Evolutionary conservation across 2,113 vertebrate genomes (phyloP).

Genomic region (Ictalurus furcatus): DNA sequence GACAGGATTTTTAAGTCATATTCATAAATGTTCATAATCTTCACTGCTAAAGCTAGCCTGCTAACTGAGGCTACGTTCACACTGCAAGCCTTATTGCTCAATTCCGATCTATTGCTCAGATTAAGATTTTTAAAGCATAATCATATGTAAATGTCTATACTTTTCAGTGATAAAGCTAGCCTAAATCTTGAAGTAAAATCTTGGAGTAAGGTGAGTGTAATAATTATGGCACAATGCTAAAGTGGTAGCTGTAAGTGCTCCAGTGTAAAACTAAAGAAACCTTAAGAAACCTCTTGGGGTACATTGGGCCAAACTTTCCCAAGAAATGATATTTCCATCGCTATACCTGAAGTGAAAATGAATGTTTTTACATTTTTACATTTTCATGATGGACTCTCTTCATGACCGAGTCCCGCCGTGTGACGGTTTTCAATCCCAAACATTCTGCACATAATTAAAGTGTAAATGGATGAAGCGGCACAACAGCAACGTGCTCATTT

Average conservation of each 20-base stretch:
- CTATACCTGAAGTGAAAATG: background rate
- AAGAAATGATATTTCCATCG: background rate
- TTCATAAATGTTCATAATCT: too few relatives aligned
- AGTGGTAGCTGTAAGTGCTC: background rate
- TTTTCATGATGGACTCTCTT: background rate
- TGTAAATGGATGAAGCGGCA: constrained; percentile 67
- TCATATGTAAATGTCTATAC: background rate
- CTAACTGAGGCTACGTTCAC: too few relatives aligned
- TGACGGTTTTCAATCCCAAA: constrained; percentile 32
- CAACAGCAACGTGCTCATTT: constrained; percentile 68
- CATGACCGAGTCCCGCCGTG: background rate
- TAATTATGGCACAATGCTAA: background rate
- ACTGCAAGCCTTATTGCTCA: too few relatives aligned
- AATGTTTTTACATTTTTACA: background rate
- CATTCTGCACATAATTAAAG: constrained; percentile 67
- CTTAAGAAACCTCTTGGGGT: background rate
- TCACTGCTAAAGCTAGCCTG: background rate
- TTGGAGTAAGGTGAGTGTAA: background rate
- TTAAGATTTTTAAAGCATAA: background rate
- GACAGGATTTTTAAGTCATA: too few relatives aligned
- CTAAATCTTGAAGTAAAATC: background rate
- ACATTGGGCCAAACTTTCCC: background rate
- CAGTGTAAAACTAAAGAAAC: background rate
- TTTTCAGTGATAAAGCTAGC: background rate
- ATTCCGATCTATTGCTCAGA: too few relatives aligned